A percentile compares a stretch with the other conserved stretches of the same genome.
Evolutionary conservation across 2,888 invertebrate genomes (phyloP).

Genomic region (Trisateles emortualis): DNA sequence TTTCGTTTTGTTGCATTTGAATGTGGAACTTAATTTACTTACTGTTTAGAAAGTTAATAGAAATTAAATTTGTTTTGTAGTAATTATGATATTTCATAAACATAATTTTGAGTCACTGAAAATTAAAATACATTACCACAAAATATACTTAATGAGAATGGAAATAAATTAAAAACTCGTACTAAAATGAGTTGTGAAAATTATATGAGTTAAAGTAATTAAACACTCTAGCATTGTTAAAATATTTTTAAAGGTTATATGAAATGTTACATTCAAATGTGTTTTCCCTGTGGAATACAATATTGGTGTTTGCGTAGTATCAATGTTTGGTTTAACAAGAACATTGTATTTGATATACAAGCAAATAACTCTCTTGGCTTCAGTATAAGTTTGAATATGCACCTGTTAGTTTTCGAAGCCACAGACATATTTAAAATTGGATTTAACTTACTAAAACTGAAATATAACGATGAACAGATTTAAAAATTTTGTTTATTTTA

Average conservation of each 20-base stretch:
- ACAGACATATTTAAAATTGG: not conserved
- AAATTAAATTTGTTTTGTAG: too few species aligned
- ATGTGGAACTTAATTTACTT: too few species aligned
- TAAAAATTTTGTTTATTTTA: too few species aligned
- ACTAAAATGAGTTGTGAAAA: not conserved
- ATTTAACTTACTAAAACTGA: not conserved
- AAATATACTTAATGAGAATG: not conserved
- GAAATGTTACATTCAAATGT: not conserved
- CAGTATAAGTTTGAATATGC: not conserved
- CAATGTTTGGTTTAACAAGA: not conserved
- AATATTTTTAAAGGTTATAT: not conserved
- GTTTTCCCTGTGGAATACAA: not conserved
- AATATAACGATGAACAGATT: not conserved
- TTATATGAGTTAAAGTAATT: conserved; percentile 1
- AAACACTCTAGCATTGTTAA: not conserved
- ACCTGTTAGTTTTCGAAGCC: not conserved
- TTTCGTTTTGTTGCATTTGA: too few species aligned
- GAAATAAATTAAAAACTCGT: not conserved
- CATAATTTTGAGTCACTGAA: too few species aligned
- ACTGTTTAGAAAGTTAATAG: too few species aligned
- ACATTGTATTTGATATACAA: conserved; percentile 18
- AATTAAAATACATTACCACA: not conserved
- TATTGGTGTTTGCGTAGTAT: not conserved
- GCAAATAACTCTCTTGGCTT: not conserved
- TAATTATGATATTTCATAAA: too few species aligned